Base-by-base conservation (phyloP, 2,113 vertebrate species). In the human (Homo sapiens) region DNA sequence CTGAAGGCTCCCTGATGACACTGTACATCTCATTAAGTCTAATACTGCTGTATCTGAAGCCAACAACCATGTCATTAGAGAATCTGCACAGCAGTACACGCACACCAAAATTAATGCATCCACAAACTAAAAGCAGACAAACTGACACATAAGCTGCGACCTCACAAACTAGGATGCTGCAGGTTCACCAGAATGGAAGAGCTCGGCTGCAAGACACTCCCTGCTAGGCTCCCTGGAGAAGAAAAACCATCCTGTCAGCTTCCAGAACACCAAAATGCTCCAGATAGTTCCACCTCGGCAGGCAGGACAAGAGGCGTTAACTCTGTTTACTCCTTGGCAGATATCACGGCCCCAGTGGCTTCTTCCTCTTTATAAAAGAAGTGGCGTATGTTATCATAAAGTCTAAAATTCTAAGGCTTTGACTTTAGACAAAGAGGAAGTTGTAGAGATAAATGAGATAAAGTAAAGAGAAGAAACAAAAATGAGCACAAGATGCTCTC, bases 301-400 rank as follows among this genome's bases (percentile, higher is more conserved):
- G 70, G 82, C 8, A 14, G 89, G 89, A 87, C 9, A 38, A 66
- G 59, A 80, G n/a, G 84, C 17, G 13, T 32, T 32, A 59, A 35
- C 48, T 96, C 96, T 92, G 79, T 3, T 16, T 17, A 6, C 72
- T 87, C 86, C 50, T 35, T 84, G 78, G 89, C 89, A 85, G 85
- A 68, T 45, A 50, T 32, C 57, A 22, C 0, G n/a, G 59, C 40
- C 89, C 27, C 35, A 50, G 22, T 14, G 52, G 64, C 83, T 90
- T 97, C 83, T 84, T 94, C 88, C 40, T 97, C 82, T 93, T 90
- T 66, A 68, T 70, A 86, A 95, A 93, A 90, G 61, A 89, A 91
- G 93, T 82, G 35, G 10, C 48, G 45, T 40, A 70, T 93, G 48
- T 90, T 72, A 82, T 25, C 20, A 35, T 52, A 23, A 89, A 90